Percentiles rank a stretch among this genome's conserved stretches.
phyloP scores from a whole-genome alignment of 2,797 vertebrate genomes.

The Sciurus vulgaris region DNA sequence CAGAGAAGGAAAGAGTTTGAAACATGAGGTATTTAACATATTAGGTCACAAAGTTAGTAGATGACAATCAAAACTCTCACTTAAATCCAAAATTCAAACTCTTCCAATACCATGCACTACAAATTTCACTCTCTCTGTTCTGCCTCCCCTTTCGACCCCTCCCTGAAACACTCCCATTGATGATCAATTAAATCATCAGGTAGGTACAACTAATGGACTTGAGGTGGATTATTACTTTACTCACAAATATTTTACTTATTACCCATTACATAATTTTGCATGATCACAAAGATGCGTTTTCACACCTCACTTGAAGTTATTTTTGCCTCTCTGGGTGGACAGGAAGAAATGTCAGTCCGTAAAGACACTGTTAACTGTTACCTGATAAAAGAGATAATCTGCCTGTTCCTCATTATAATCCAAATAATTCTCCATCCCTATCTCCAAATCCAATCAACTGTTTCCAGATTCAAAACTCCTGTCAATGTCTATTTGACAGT shows the following conservation, averaged over 20 bases:
- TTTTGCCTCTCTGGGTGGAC: neutral
- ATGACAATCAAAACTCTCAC: conserved; percentile 44
- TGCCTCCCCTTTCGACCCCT: neutral
- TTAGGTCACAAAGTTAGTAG: neutral
- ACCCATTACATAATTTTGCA: conserved; percentile 15
- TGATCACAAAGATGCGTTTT: conserved; percentile 32
- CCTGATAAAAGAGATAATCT: conserved; percentile 37
- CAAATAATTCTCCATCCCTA: conserved; percentile 29
- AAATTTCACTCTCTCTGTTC: neutral
- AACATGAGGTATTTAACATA: conserved; percentile 15
- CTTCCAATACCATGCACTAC: neutral
- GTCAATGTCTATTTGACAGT: conserved; percentile 42
- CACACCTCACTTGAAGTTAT: neutral
- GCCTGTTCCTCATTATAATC: conserved; percentile 43
- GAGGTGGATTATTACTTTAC: conserved; percentile 35
- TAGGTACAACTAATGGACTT: neutral
- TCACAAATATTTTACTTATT: conserved; percentile 8
- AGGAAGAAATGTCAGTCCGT: neutral
- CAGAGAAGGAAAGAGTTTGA: conserved; percentile 40
- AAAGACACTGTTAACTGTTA: neutral
- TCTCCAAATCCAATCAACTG: conserved; percentile 52
- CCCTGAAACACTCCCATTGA: neutral
- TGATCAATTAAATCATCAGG: conserved; percentile 35
- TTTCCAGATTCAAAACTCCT: conserved; percentile 52
- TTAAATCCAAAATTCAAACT: conserved; percentile 44